Conservation (phyloP, 2,797 vertebrate species). For the Ceryle rudis region DNA sequence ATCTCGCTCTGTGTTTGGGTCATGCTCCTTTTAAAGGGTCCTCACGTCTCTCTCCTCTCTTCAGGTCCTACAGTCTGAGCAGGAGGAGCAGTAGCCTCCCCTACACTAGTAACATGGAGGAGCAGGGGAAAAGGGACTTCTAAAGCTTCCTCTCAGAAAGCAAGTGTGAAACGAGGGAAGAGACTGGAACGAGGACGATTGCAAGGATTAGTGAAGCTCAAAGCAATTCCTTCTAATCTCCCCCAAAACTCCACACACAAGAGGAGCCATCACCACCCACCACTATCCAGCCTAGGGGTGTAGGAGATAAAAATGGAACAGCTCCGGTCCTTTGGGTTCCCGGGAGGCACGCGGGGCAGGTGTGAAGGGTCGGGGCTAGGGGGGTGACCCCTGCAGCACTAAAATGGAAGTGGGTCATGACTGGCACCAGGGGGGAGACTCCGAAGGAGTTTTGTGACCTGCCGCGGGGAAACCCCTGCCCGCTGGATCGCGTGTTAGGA, state of each 20-base stretch:
- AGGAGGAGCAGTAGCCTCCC: neutral
- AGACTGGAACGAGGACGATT: neutral
- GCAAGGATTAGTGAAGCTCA: slow-evolving; percentile 2
- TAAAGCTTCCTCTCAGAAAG: slow-evolving; percentile 26
- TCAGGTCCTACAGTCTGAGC: neutral
- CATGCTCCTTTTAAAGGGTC: slow-evolving; percentile 18
- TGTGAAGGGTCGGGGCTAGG: neutral
- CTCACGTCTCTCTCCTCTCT: neutral
- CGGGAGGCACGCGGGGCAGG: slow-evolving; percentile 9
- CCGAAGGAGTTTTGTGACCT: neutral
- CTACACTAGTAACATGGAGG: neutral
- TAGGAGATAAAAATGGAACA: slow-evolving; percentile 56
- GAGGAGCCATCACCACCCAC: slow-evolving; percentile 33
- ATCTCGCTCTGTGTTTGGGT: slow-evolving; percentile 39
- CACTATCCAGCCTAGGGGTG: slow-evolving; percentile 26
- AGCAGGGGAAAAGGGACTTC: slow-evolving; percentile 11
- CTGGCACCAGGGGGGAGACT: neutral
- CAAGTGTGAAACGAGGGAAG: neutral
- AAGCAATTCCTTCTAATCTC: slow-evolving; percentile 54
- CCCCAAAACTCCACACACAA: slow-evolving; percentile 28
- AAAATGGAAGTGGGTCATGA: slow-evolving; percentile 29
- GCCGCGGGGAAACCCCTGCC: neutral
- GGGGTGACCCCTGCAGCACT: neutral
- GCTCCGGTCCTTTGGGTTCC: slow-evolving; percentile 1
- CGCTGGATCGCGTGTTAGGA: neutral